Evolutionary conservation across 1,140 invertebrate genomes (phyloP).

Genomic region (Caerostris darwini): DNA sequence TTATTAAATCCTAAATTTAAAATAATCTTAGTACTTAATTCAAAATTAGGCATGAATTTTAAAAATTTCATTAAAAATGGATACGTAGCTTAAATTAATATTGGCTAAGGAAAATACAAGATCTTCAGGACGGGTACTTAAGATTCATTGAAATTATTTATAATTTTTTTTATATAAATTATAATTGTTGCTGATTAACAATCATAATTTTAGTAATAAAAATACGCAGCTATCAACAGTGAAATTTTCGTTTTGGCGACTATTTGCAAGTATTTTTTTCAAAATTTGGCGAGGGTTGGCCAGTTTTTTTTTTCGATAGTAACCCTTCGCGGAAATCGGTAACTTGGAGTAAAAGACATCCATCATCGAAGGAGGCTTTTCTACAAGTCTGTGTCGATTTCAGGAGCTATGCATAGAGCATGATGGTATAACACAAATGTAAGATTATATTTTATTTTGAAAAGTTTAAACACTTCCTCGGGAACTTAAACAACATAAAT

Average conservation of each 20-base stretch:
- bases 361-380: constrained; percentile 68
- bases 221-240: too few relatives aligned
- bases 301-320: constrained; percentile 55
- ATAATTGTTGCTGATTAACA: neutral
- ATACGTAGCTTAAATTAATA: neutral
- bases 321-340: constrained; percentile 75
- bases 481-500: neutral
- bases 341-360: constrained; percentile 68
- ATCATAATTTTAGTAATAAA: too few relatives aligned
- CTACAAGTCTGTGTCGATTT: constrained; percentile 77
- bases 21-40: too few relatives aligned
- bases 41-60: too few relatives aligned
- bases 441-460: constrained; percentile 68
- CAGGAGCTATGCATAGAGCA: constrained; percentile 60
- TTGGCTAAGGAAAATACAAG: constrained; percentile 39
- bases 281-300: constrained; percentile 57
- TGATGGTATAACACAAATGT: constrained; percentile 51
- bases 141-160: neutral
- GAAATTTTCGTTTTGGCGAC: constrained; percentile 34
- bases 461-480: constrained; percentile 34
- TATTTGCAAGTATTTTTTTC: constrained; percentile 56
- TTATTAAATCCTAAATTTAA: too few relatives aligned
- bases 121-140: constrained; percentile 32
- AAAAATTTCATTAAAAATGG: neutral
- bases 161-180: neutral